Evolutionary conservation across 2,797 vertebrate species (phyloP), one percentile per base, ranked within the genome.

Genomic region (Malacoctenus gilli): DNA sequence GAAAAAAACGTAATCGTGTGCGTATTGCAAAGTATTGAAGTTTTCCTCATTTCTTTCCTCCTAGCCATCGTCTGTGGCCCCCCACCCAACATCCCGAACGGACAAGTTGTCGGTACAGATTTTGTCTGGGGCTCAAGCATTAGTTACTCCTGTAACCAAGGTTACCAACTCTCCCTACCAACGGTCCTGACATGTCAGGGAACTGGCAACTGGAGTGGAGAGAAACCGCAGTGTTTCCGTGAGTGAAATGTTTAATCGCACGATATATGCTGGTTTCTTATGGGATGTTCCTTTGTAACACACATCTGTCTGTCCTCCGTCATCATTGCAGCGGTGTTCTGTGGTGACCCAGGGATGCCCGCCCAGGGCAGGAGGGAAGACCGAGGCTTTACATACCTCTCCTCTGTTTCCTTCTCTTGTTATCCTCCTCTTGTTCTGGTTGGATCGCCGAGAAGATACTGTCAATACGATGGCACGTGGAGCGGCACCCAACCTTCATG

Each of bases 191-290:
- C 95, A 68, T 99, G 97, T 19, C 94, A 99, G 82, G 96, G 96
- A 30, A 94, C 88, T 0, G 96, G 97, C 32, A 93, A 94, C n/a
- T 99, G 97, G 97, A 95, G 91, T 0, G 96, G 97, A 34, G 97
- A 98, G 59, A 90, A 94, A 49, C 96, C 97, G 0, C 97, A 99
- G 81, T 99, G 97, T 77, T 99, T 99, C 68, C 97, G 96, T 99
- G 92, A 95, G 97, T 86, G 42, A 52, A 1, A 28, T 1, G 25
- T n/a, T n/a, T n/a, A n/a, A n/a, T n/a, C n/a, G n/a, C n/a, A n/a
- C n/a, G n/a, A n/a, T n/a, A n/a, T n/a, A n/a, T n/a, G n/a, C n/a
- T n/a, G n/a, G n/a, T n/a, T n/a, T n/a, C n/a, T n/a, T n/a, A n/a
- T n/a, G n/a, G n/a, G n/a, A n/a, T 34, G 37, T 77, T 43, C 51